These are phyloP conservation scores for Shinisaurus crocodilurus DNA, from an alignment of 2,113 vertebrate species.

Conservation along the genomic window DNA sequence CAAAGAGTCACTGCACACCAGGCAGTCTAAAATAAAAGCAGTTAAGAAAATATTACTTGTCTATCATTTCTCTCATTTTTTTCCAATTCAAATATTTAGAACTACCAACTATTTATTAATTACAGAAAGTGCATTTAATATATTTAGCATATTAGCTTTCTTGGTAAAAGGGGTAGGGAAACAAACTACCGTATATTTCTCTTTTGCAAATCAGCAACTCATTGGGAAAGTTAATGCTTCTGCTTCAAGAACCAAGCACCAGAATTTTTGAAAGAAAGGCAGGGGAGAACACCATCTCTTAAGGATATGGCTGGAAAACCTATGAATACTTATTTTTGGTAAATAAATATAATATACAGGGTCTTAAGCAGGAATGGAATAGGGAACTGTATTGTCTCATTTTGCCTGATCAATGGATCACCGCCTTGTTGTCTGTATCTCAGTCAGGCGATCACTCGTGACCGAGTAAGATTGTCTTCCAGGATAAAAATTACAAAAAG, in stretches of 20 bases:
- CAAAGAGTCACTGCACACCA: slow-evolving; percentile 14
- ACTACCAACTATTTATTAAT: not conserved
- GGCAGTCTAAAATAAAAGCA: not conserved
- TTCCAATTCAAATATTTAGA: not conserved
- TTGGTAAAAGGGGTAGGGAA: not conserved
- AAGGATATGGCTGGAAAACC: not conserved
- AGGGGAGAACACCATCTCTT: not conserved
- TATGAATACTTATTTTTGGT: not conserved
- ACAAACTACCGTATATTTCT: not conserved
- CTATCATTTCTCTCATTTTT: not conserved
- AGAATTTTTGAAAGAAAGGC: slow-evolving; percentile 2
- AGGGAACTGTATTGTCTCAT: too few species aligned
- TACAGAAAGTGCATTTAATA: not conserved
- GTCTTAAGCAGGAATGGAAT: too few species aligned
- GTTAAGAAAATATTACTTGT: not conserved
- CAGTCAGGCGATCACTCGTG: too few species aligned
- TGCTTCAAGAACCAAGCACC: slow-evolving; percentile 6
- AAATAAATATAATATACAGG: too few species aligned
- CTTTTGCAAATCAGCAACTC: not conserved
- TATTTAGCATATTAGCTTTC: not conserved
- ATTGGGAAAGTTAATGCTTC: not conserved
- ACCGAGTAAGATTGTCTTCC: too few species aligned
- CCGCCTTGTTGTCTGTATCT: too few species aligned
- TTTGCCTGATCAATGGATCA: too few species aligned
- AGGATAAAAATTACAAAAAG: too few species aligned